Percentiles rank a stretch among this genome's conserved stretches.
Evolutionary conservation across 2,797 vertebrate genomes (phyloP).

Genomic region (Lepilemur septentrionalis): DNA sequence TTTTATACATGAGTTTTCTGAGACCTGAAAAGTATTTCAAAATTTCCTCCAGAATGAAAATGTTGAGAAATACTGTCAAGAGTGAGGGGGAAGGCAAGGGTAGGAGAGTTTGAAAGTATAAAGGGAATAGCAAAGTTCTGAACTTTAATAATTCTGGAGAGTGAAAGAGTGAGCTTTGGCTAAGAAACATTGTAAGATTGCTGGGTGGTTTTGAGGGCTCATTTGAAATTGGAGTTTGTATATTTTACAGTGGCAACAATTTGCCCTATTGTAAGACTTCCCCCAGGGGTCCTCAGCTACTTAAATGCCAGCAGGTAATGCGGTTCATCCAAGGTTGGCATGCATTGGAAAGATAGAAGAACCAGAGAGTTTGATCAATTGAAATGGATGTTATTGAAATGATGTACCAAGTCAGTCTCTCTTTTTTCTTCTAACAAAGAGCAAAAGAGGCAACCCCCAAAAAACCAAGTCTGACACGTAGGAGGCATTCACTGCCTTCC

Average conservation of each 20-base stretch:
- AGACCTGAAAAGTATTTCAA: neutral
- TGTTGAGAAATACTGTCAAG: neutral
- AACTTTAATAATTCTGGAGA: neutral
- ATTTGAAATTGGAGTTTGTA: neutral
- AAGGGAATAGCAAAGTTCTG: neutral
- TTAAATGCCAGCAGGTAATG: neutral
- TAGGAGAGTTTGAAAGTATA: neutral
- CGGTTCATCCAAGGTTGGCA: neutral
- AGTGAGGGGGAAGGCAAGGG: neutral
- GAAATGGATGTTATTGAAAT: neutral
- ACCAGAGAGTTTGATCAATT: neutral
- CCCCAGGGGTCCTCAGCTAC: neutral
- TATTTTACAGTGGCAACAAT: neutral
- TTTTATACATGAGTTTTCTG: neutral
- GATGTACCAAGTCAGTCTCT: neutral
- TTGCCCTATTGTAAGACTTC: neutral
- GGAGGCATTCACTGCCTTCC: neutral
- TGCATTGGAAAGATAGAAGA: neutral
- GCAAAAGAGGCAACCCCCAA: neutral
- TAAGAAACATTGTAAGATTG: neutral
- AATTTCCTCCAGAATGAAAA: neutral
- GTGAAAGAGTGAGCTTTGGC: neutral
- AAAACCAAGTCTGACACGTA: neutral
- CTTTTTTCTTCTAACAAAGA: constrained; percentile 9
- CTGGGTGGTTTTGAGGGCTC: neutral